phyloP scores from a whole-genome alignment of 2,113 vertebrate species.

The Pipa parva region DNA sequence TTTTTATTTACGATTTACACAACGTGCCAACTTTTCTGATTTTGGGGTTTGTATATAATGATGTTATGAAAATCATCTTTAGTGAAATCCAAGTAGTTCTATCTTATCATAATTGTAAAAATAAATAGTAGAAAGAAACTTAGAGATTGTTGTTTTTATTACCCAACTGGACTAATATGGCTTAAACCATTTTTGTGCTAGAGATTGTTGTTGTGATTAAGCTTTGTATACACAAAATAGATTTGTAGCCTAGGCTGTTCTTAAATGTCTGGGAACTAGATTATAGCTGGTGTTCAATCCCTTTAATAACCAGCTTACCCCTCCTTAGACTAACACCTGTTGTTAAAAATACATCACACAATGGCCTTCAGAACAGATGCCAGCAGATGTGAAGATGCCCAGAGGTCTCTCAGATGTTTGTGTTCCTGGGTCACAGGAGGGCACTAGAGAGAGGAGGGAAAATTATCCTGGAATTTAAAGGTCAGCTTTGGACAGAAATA shows the following conservation, averaged over 20 bases:
- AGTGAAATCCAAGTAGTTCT: no score
- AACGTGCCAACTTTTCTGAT: no score
- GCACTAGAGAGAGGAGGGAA: conserved; percentile 74
- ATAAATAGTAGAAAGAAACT: no score
- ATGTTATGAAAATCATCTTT: no score
- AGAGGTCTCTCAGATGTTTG: conserved; percentile 80
- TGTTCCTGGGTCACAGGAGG: conserved; percentile 71
- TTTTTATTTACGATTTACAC: no score
- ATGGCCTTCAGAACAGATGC: conserved; percentile 63
- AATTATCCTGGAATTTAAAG: conserved; percentile 81
- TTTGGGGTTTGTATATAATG: no score
- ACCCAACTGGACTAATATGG: no score
- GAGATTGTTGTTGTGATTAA: conserved; percentile 57
- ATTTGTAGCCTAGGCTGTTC: conserved; percentile 59
- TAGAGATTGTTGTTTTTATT: no score
- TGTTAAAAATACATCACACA: conserved; percentile 66
- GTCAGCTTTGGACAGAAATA: conserved; percentile 71
- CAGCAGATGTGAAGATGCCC: conserved; percentile 78
- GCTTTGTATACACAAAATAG: conserved; percentile 64
- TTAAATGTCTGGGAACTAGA: conserved; percentile 64
- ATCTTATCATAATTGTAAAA: no score
- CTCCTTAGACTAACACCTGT: conserved; percentile 67
- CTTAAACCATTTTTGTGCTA: no score
- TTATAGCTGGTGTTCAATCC: conserved; percentile 59
- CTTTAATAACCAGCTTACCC: conserved; percentile 56